Evolutionary conservation across 2,113 vertebrate species (phyloP), one percentile per base, ranked within the genome.

Genomic region (Mormyrus iriodes): DNA sequence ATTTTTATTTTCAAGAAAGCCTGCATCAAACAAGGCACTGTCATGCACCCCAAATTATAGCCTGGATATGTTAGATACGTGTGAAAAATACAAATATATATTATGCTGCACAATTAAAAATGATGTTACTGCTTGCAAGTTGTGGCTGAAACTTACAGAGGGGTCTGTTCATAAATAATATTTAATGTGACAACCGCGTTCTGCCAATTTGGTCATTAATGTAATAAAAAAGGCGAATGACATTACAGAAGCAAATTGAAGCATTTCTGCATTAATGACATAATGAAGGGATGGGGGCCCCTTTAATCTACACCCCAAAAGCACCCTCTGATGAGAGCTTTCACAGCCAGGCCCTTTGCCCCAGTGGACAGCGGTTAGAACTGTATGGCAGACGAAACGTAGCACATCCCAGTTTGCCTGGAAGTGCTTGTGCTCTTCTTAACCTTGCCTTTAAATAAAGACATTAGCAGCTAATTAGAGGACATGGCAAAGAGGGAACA

Each of bases 391-490:
- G n/a, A 86, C n/a, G 31, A 12, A 21, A 21, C 0, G 1, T 55
- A n/a, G 51, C 51, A 24, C 51, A 7, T 55, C 51, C 42, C 85
- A 48, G 17, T 31, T 58, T 55, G 86, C 53, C 86, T n/a, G n/a
- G 13, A 24, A 31, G 31, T 58, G 24, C 9, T 27, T 35, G n/a
- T 5, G 19, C 44, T 5, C 10, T 35, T n/a, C 49, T 53, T 86
- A 31, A 51, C 48, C 82, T 51, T 5, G 13, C 48, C 85, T 86
- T 52, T 52, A 52, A 53, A 86, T 51, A 86, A 53, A 53, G 53
- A 87, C 86, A 58, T 87, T 24, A 61, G 35, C 53, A 31, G 51
- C 15, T n/a, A 87, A 58, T 87, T 4, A 87, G 53, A n/a, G 86
- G 51, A 55, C 31, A 39, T 58, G 53, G 15, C n/a, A 19, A 52